Evolutionary conservation across 2,113 vertebrate species (phyloP), one percentile per base, ranked within the genome.

Genomic region (Steatornis caripensis): DNA sequence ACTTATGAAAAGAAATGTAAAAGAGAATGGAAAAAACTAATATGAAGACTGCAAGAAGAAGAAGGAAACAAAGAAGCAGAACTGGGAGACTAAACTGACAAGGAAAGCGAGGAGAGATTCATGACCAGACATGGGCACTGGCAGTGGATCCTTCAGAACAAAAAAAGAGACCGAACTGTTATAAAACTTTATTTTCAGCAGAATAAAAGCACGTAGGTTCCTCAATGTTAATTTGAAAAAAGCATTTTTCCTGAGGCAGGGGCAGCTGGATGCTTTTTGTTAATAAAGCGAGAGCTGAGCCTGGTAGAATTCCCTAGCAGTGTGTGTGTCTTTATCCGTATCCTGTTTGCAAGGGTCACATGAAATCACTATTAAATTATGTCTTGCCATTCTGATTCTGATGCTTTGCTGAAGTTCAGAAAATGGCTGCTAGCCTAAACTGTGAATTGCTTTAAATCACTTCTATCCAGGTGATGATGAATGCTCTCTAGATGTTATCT

Each of bases 401-500:
- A 71, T 83, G 45, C 72, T 90, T 87, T 90, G 37, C 69, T 91
- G 61, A 92, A 87, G 57, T 89, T 89, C 80, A 71, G 72, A 92
- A 94, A 95, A 90, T 93, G 86, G 80, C 72, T 95, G 69, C 94
- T 57, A 92, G 86, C 48, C 65, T 95, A 64, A 91, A 82, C 80
- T 76, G 71, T 65, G 69, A 95, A 79, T 80, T 82, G 72, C 57
- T 92, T 90, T 94, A 96, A 95, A 96, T 87, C 86, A 72, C 39
- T 89, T 76, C 84, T 87, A 84, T 89, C 57, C 69, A 96, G 86
- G 89, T 95, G 72, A 78, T 90, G 90, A 88, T 53, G 49, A 95
- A 90, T 87, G 77, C 26, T 87, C 72, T 78, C 72, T 93, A 95
- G 88, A 96, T 97, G 93, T 95, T 94, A 97, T 96, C 94, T 79